A percentile compares a stretch with the other conserved stretches of the same genome.
phyloP scores from a whole-genome alignment of 2,797 vertebrate genomes.

The Acanthornis magna region DNA sequence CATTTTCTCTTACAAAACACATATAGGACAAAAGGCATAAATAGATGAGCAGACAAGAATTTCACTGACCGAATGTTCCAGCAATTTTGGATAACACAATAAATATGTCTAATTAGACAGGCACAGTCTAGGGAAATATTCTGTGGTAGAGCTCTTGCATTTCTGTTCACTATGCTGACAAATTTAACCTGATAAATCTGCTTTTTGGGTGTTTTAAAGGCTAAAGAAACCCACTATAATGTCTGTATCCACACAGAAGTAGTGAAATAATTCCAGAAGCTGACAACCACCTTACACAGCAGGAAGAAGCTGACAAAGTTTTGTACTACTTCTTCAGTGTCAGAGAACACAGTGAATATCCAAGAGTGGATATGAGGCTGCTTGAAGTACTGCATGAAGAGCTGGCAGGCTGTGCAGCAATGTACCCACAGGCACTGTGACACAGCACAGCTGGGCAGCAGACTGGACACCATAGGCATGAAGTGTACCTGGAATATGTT shows the following conservation, averaged over 20 bases:
- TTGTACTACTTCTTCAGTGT: not conserved
- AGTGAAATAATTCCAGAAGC: not conserved
- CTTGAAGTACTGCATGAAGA: not conserved
- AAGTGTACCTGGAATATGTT: rapidly evolving
- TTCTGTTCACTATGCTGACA: not conserved
- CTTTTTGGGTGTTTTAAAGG: not conserved
- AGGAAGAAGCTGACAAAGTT: not conserved
- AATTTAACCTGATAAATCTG: not conserved
- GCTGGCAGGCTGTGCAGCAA: not conserved
- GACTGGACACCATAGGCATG: not conserved
- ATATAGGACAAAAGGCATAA: not conserved
- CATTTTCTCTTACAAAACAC: not conserved
- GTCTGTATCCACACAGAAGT: not conserved
- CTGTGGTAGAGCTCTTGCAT: not conserved
- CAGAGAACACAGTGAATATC: not conserved
- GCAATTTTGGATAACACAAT: not conserved
- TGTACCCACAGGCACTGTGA: rapidly evolving
- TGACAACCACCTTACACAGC: not conserved
- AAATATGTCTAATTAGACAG: not conserved
- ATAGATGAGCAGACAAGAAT: not conserved
- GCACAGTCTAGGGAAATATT: not conserved
- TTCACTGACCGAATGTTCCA: not conserved
- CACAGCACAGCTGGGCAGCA: not conserved
- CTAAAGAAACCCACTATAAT: not conserved
- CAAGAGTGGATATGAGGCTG: not conserved